phyloP scores from a whole-genome alignment of 2,888 invertebrate genomes.

The Cryptophagus acutangulus region DNA sequence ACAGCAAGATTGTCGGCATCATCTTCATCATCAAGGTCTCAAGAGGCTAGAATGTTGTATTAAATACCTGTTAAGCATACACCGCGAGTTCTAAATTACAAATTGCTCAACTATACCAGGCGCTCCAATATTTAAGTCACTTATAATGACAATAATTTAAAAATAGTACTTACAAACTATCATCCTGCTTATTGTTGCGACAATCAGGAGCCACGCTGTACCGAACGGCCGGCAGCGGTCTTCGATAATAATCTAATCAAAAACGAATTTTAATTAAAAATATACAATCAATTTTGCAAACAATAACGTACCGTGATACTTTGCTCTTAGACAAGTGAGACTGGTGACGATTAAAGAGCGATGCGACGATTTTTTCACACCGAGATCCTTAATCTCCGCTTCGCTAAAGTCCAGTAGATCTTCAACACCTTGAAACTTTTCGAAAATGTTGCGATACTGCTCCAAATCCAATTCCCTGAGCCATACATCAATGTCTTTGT shows the following conservation, averaged over 20 bases:
- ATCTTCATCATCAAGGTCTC: too few species aligned
- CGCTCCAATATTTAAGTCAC: too few species aligned
- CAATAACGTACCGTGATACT: slow-evolving; percentile 51
- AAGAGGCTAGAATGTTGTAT: too few species aligned
- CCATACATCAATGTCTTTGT: slow-evolving; percentile 57
- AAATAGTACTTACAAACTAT: slow-evolving; percentile 45
- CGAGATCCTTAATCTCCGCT: slow-evolving; percentile 56
- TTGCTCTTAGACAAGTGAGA: slow-evolving; percentile 58
- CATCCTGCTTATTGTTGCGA: slow-evolving; percentile 36
- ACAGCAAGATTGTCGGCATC: too few species aligned
- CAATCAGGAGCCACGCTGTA: slow-evolving; percentile 51
- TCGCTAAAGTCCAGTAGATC: slow-evolving; percentile 55
- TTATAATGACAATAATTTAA: too few species aligned
- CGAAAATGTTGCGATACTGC: slow-evolving; percentile 53
- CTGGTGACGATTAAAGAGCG: slow-evolving; percentile 61
- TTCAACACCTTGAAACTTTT: slow-evolving; percentile 54
- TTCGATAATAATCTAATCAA: slow-evolving; percentile 33
- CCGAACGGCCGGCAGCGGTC: slow-evolving; percentile 32
- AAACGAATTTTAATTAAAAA: slow-evolving; percentile 6
- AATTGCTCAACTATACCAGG: too few species aligned
- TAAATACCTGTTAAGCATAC: too few species aligned
- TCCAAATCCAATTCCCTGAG: slow-evolving; percentile 56
- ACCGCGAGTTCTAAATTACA: too few species aligned
- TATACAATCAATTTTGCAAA: background rate
- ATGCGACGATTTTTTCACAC: slow-evolving; percentile 60